Evolutionary conservation across 1,140 invertebrate genomes (phyloP).

Genomic region (Solenopsis fugax): DNA sequence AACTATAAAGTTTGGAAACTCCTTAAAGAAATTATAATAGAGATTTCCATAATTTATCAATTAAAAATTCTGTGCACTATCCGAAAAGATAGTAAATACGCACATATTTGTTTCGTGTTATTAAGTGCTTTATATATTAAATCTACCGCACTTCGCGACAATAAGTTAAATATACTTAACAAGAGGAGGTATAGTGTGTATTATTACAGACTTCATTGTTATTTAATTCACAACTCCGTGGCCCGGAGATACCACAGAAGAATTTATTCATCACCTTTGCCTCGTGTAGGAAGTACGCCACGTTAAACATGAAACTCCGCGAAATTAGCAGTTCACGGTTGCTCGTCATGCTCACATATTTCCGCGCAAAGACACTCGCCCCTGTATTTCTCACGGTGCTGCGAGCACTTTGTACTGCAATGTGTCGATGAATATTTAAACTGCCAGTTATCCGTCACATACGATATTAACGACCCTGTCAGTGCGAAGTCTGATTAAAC

Average conservation of each 20-base stretch:
- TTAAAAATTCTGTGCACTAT: not conserved
- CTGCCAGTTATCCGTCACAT: constrained; percentile 41
- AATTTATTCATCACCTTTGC: constrained; percentile 36
- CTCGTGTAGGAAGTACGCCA: not conserved
- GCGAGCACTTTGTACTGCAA: constrained; percentile 49
- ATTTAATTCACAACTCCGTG: constrained; percentile 14
- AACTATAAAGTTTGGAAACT: too few species aligned
- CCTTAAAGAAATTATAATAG: not conserved
- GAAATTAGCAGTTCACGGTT: constrained; percentile 28
- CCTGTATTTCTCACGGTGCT: constrained; percentile 1
- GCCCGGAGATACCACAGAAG: not conserved
- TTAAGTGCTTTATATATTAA: not conserved
- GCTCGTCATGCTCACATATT: not conserved
- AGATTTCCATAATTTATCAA: not conserved
- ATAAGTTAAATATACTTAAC: not conserved
- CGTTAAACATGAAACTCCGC: constrained; percentile 23
- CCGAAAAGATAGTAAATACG: not conserved
- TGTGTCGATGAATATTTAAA: constrained; percentile 58
- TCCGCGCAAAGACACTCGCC: constrained; percentile 36
- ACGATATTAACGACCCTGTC: constrained; percentile 45
- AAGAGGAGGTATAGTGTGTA: too few species aligned
- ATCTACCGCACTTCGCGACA: not conserved
- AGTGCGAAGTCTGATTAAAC: constrained; percentile 44
- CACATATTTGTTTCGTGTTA: not conserved
- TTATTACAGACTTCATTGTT: constrained; percentile 1